Conservation (phyloP, 1,140 invertebrate genomes). For the Epicauta chinensis region DNA sequence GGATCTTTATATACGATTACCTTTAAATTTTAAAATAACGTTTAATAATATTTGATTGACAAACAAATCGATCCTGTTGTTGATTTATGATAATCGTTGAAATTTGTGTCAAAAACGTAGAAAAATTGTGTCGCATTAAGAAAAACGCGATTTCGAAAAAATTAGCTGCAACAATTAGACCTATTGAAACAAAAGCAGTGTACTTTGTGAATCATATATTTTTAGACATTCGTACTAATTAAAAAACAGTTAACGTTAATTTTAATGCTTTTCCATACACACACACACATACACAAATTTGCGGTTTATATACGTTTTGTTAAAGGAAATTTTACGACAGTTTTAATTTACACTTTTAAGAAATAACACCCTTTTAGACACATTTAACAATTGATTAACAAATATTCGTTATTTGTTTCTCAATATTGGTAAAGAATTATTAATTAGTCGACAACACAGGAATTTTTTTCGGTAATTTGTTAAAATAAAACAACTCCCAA, state of each 20-base stretch:
- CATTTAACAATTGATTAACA: no score
- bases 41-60: background rate
- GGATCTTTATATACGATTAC: no score
- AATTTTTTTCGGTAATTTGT: no score
- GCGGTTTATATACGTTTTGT: constrained; percentile 19
- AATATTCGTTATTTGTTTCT: no score
- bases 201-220: constrained; percentile 11
- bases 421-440: no score
- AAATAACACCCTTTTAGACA: no score
- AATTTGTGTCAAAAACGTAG: background rate
- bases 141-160: background rate
- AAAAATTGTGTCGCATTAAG: background rate
- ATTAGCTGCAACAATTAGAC: constrained; percentile 5
- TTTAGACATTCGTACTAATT: constrained; percentile 13
- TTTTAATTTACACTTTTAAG: constrained; percentile 20
- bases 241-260: constrained; percentile 25
- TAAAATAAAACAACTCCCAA: no score
- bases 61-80: background rate
- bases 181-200: constrained; percentile 11
- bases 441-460: background rate
- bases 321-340: constrained; percentile 22
- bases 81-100: background rate
- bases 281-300: background rate
- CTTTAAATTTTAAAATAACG: constrained; percentile 4
- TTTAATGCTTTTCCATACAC: constrained; percentile 10